These are phyloP conservation scores for Muscicapa adusta DNA, from an alignment of 2,113 vertebrate species.

Conservation along the genomic window DNA sequence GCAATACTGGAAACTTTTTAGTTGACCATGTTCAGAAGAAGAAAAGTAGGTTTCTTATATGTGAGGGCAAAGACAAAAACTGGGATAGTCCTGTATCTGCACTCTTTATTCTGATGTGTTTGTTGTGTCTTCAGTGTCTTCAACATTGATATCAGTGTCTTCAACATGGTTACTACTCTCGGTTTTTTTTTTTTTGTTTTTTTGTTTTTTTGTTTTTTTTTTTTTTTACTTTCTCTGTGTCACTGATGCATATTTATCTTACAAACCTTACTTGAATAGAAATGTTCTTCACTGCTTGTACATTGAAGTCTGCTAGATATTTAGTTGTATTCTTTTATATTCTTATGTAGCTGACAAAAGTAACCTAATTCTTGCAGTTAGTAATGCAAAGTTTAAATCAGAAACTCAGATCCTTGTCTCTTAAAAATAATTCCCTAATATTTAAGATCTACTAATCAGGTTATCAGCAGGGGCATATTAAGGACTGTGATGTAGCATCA, in stretches of 20 bases:
- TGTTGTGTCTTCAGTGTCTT: background rate
- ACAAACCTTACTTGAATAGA: background rate
- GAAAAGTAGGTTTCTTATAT: background rate
- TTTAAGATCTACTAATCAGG: background rate
- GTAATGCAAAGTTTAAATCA: background rate
- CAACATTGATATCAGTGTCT: background rate
- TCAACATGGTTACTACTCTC: background rate
- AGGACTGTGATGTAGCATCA: background rate
- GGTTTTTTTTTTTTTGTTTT: background rate
- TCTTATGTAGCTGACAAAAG: background rate
- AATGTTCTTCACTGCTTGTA: background rate
- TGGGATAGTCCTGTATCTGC: background rate
- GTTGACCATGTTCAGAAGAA: background rate
- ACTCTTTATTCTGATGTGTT: background rate
- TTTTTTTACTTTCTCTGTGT: background rate
- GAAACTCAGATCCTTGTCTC: background rate
- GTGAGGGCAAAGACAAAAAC: background rate
- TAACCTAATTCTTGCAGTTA: background rate
- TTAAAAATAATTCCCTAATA: slow-evolving; percentile 1
- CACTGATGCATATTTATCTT: background rate
- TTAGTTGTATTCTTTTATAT: background rate
- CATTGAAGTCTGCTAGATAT: background rate
- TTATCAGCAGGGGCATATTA: background rate
- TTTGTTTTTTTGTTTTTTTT: background rate
- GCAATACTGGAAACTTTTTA: background rate